Percentiles rank a stretch among this genome's conserved stretches.
Evolutionary conservation across 2,113 vertebrate genomes (phyloP).

Genomic region (Engystomops pustulosus): DNA sequence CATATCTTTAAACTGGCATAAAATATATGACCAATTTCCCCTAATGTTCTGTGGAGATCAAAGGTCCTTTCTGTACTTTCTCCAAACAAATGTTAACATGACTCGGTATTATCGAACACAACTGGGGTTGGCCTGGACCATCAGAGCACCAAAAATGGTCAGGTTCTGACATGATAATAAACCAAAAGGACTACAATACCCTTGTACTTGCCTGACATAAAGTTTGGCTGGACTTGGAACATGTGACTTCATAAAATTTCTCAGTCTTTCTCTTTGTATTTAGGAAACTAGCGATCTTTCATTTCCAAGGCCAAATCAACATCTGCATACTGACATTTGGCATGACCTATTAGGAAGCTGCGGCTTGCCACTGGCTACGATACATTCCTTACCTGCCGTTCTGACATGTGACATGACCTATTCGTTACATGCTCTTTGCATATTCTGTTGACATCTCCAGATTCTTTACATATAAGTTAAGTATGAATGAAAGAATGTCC

Average conservation of each 20-base stretch:
- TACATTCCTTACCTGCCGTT: background rate
- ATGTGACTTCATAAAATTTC: background rate
- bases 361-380: background rate
- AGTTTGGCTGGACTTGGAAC: background rate
- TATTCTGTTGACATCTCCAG: conserved; percentile 1
- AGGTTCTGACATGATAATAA: too few species aligned
- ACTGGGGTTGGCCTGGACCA: too few species aligned
- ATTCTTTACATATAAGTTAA: background rate
- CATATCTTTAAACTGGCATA: too few species aligned
- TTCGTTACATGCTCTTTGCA: background rate
- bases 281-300: background rate
- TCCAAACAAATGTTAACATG: too few species aligned
- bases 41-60: too few species aligned
- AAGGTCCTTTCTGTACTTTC: too few species aligned
- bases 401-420: background rate
- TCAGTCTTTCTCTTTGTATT: background rate
- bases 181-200: too few species aligned
- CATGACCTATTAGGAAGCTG: background rate
- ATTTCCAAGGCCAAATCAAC: background rate
- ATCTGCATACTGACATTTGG: background rate
- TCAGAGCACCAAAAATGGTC: too few species aligned
- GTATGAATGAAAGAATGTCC: background rate
- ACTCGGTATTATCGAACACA: too few species aligned
- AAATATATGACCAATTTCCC: too few species aligned
- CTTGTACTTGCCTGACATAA: background rate